phyloP scores from a whole-genome alignment of 2,113 vertebrate genomes.

The Scopus umbretta region DNA sequence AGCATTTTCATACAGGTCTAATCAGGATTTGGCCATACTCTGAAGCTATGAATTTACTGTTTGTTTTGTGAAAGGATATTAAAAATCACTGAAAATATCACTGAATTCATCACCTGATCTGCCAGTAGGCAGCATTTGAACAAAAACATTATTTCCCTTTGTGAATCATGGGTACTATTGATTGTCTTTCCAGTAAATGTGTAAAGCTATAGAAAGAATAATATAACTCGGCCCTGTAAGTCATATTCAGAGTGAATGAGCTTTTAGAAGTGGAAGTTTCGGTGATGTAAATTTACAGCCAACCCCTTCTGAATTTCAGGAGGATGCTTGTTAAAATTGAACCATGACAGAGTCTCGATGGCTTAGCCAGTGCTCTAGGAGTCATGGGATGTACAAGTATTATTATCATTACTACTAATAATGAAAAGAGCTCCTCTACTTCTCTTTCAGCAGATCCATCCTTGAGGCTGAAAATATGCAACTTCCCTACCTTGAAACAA shows the following conservation, averaged over 20 bases:
- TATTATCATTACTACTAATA: neutral
- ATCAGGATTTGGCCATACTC: neutral
- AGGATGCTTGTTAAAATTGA: constrained; percentile 17
- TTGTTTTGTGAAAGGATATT: constrained; percentile 12
- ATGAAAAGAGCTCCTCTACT: neutral
- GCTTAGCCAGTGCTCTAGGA: neutral
- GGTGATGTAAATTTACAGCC: constrained; percentile 38
- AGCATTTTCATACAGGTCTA: neutral
- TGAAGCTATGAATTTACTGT: neutral
- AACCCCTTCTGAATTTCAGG: neutral
- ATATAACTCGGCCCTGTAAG: neutral
- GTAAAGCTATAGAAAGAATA: constrained; percentile 3
- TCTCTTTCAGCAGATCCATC: neutral
- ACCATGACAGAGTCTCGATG: neutral
- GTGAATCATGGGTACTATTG: constrained; percentile 23
- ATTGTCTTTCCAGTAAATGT: constrained; percentile 36
- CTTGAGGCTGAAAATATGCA: neutral
- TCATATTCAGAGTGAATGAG: constrained; percentile 19
- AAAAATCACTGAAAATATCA: constrained; percentile 5
- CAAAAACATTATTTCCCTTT: neutral
- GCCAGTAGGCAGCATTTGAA: constrained; percentile 22
- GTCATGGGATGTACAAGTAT: neutral
- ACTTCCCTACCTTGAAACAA: neutral
- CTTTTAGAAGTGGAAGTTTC: constrained; percentile 6
- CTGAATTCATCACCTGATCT: constrained; percentile 25